phyloP scores from a whole-genome alignment of 2,888 invertebrate species.

The Dorcus hopei region DNA sequence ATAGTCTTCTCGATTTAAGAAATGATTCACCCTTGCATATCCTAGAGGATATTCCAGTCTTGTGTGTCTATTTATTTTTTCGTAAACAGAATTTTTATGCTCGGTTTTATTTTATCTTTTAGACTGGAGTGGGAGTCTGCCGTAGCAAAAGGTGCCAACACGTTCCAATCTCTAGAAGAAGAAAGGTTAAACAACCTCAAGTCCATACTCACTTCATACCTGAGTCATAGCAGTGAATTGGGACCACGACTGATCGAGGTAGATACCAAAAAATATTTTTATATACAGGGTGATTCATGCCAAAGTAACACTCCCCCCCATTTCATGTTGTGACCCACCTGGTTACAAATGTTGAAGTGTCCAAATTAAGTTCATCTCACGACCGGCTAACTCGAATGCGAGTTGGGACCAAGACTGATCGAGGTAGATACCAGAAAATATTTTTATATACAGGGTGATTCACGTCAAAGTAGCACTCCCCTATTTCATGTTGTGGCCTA shows the following conservation, averaged over 20 bases:
- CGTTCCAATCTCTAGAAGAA: conserved; percentile 86
- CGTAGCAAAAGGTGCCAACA: conserved; percentile 79
- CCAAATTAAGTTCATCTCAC: no score
- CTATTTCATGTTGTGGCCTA: no score
- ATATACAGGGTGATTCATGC: neutral
- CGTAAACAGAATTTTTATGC: no score
- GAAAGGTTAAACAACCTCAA: conserved; percentile 82
- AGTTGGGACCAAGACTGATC: conserved; percentile 75
- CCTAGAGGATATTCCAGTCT: no score
- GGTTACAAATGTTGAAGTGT: no score
- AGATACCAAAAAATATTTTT: neutral
- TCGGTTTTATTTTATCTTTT: conserved; percentile 3
- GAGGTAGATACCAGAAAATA: conserved; percentile 51
- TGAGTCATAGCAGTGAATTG: conserved; percentile 65
- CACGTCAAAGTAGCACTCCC: neutral
- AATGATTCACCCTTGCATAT: no score
- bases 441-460: neutral
- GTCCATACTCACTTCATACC: conserved; percentile 63
- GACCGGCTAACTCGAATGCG: conserved; percentile 36
- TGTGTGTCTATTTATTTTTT: no score
- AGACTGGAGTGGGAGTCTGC: conserved; percentile 91
- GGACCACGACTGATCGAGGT: conserved; percentile 77
- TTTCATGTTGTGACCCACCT: no score
- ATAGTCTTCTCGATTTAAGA: no score
- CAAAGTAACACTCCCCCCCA: no score